Evolutionary conservation across 2,888 invertebrate genomes (phyloP), one percentile per base, ranked within the genome.

Genomic region (Cataglyphis cursor): DNA sequence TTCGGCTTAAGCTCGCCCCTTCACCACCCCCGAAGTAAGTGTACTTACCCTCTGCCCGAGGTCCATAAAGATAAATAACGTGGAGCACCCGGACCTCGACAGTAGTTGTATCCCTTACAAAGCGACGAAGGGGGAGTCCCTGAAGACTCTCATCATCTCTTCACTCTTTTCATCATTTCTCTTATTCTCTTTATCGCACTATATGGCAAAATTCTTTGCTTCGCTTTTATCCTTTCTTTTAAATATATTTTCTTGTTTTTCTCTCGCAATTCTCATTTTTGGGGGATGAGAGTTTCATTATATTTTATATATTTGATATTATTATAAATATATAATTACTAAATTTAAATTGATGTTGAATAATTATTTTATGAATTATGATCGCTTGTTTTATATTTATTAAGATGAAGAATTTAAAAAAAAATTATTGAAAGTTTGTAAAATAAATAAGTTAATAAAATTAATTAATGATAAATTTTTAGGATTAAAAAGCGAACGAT

Each of bases 11-110:
- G 91, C 90, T 89, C 86, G 90, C 87, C 91, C 91, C 92, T 86
- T 90, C 87, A 80, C 81, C 85, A 85, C 78, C 84, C 90, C 85
- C 84, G 81, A 88, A 91, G 92, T 93, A 94, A 94, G 93, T 94
- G 93, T 94, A 94, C 94, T 94, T 94, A 94, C 94, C 94, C 94
- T 94, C 94, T 94, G 94, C 93, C 94, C 94, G 92, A 93, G 94
- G 93, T 94, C 94, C 93, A 94, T 94, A 94, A 94, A 95, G 94
- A 95, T 95, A 94, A 94, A 94, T 95, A 94, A 94, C 93, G 92
- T 90, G 91, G 89, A 91, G 91, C 91, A 89, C 83, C 90, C 90
- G 87, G 80, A 57, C 61, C 57, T 35, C 62, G 24, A 41, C 65
- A 86, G 82, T 85, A 73, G 81, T 87, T 81, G 83, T 85, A 85